Evolutionary conservation across 2,113 vertebrate genomes (phyloP), one percentile per base, ranked within the genome.

Genomic region (Irena cyanogastra): DNA sequence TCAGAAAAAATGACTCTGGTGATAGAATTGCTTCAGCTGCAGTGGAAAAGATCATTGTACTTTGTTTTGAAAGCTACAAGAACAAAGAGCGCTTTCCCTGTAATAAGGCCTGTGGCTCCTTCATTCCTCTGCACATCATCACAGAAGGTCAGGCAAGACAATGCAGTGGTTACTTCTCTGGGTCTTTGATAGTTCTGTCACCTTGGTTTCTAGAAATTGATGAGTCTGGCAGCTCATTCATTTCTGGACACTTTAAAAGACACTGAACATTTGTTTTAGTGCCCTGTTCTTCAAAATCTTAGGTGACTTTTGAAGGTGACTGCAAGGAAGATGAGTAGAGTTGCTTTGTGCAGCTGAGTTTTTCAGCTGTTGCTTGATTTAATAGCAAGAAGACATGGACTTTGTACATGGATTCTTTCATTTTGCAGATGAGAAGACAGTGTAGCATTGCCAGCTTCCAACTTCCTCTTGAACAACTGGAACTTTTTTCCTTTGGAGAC

Each of bases 151-250:
- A 95, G 94, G 77, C 69, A 95, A 92, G 91, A 79, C 74, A 95
- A 83, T 3, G 0, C 82, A 74, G 78, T 94, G 84, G 95, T 95
- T 95, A 93, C 93, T 91, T 94, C 93, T 80, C 82, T 70, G 39
- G 31, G 66, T 91, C 93, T 96, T 94, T 96, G 94, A 95, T 91
- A 85, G 82, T 79, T 94, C 84, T 94, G 91, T 95, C 93, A 94
- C 84, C 79, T 76, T 78, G 60, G 49, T 94, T 95, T 95, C 92
- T 88, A 86, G 84, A 94, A 95, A 95, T 91, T 95, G 94, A 97
- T 96, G 90, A 95, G 81, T 95, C 84, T 97, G 94, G 75, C 92
- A 91, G 82, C 66, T 93, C 82, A 57, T 95, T 94, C 91, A 64
- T 95, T 87, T 91, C 81, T 76, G 77, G 75, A 72, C 82, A 66